Evolutionary conservation across 2,797 vertebrate species (phyloP), one percentile per base, ranked within the genome.

Genomic region (Macrochelys suwanniensis): DNA sequence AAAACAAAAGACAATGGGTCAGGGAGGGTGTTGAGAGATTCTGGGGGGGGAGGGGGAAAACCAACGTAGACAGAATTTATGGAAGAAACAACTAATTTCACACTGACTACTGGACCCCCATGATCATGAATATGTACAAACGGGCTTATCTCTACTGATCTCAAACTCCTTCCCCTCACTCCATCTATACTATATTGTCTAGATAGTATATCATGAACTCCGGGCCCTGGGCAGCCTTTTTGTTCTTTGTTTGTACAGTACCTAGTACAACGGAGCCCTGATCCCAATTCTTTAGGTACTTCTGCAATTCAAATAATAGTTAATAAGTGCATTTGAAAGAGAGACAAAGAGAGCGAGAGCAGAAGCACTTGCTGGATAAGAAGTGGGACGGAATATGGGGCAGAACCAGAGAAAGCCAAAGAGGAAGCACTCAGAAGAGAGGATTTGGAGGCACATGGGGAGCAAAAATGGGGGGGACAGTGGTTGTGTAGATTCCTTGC

Each of bases 171-270:
- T 87, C 80, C 57, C 61, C 86, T 93, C 81, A n/a, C 94, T 95
- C 56, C 91, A 88, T 76, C 0, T 0, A 56, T 80, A 89, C 88
- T 89, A 77, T 95, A 96, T 95, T 97, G 93, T 96, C 92, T 96
- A 97, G 96, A 96, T 95, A 95, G 89, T 88, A 68, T 51, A 17
- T 0, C 0, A 80, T 1, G 3, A 88, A 94, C 90, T 91, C 89
- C 2, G 57, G 90, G 84, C 92, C 91, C 92, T 96, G 95, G 96
- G 95, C 96, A 95, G 91, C 93, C 92, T 97, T 97, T 96, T 96
- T 97, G 96, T 93, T 96, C 61, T 65, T n/a, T 37, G 93, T 96
- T 97, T 96, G 96, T 92, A 95, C 95, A 97, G 95, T 47, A 78
- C 95, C 97, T 93, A 93, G 95, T 93, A 80, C 78, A 0, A 0